These are phyloP conservation scores for Prosopocoilus inquinatus DNA, from an alignment of 2,888 invertebrate genomes.

Conservation along the genomic window DNA sequence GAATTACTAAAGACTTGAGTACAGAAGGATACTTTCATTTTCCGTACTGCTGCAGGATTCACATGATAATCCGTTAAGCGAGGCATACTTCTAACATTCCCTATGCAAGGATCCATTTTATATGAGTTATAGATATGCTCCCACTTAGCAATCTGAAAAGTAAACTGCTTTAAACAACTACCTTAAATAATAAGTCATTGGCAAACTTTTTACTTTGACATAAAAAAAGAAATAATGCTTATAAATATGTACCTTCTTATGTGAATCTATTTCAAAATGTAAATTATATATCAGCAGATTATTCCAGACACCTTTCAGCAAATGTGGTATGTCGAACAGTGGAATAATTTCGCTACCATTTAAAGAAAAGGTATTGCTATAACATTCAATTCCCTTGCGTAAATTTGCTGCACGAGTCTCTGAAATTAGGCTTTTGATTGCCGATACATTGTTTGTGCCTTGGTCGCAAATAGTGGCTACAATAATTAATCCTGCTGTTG, in stretches of 20 bases:
- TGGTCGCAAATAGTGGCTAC: slow-evolving; percentile 20
- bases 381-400: slow-evolving; percentile 1
- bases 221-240: no score
- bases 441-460: slow-evolving; percentile 13
- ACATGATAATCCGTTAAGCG: slow-evolving; percentile 20
- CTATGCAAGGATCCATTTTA: slow-evolving; percentile 15
- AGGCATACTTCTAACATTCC: slow-evolving; percentile 13
- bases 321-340: slow-evolving; percentile 19
- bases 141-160: slow-evolving; percentile 10
- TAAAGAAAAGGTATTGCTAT: no score
- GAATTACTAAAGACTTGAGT: slow-evolving; percentile 15
- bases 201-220: background rate
- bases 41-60: slow-evolving; percentile 13
- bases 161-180: no score
- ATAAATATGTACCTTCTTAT: background rate
- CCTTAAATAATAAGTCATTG: background rate
- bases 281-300: slow-evolving; percentile 11
- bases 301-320: slow-evolving; percentile 20
- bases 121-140: slow-evolving; percentile 4
- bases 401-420: background rate
- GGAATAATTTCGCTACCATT: slow-evolving; percentile 11
- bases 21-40: slow-evolving; percentile 24
- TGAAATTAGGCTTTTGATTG: slow-evolving; percentile 13
- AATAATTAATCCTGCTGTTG: slow-evolving; percentile 8
- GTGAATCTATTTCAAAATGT: no score